Percentiles rank a stretch among this genome's conserved stretches.
Evolutionary conservation across 2,888 invertebrate genomes (phyloP).

Genomic region (Aethes cnicana): DNA sequence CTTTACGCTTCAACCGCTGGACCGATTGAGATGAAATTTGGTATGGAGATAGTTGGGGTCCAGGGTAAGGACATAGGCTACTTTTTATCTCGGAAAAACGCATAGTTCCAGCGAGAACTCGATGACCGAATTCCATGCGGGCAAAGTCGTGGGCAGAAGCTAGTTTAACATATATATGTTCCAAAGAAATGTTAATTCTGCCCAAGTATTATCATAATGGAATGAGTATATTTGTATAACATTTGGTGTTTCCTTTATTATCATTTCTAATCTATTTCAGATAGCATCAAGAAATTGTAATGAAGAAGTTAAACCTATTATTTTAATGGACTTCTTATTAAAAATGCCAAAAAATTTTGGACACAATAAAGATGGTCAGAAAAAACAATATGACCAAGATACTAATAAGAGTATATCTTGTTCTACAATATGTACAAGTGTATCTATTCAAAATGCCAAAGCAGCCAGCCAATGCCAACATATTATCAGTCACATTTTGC

Average conservation of each 20-base stretch:
- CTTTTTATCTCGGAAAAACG: no score
- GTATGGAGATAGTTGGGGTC: no score
- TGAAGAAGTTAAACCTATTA: conserved; percentile 62
- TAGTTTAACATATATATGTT: no score
- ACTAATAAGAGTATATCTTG: conserved; percentile 32
- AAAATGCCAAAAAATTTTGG: conserved; percentile 62
- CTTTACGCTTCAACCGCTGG: no score
- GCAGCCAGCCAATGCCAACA: conserved; percentile 72
- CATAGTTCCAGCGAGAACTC: no score
- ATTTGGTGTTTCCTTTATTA: not conserved
- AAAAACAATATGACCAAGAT: conserved; percentile 17
- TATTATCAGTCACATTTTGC: conserved; percentile 60
- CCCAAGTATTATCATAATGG: no score
- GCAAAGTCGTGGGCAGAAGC: no score
- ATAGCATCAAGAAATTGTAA: conserved; percentile 56
- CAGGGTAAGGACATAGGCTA: no score
- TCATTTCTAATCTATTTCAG: conserved; percentile 45
- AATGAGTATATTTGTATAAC: not conserved
- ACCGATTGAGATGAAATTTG: no score
- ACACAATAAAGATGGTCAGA: conserved; percentile 41
- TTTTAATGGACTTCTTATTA: conserved; percentile 66
- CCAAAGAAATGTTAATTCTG: no score
- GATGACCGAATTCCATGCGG: no score
- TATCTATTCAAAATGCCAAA: conserved; percentile 62
- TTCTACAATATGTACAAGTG: conserved; percentile 46